These are phyloP conservation scores for Sphaeramia orbicularis DNA, from an alignment of 2,797 vertebrate genomes.

Conservation along the genomic window DNA sequence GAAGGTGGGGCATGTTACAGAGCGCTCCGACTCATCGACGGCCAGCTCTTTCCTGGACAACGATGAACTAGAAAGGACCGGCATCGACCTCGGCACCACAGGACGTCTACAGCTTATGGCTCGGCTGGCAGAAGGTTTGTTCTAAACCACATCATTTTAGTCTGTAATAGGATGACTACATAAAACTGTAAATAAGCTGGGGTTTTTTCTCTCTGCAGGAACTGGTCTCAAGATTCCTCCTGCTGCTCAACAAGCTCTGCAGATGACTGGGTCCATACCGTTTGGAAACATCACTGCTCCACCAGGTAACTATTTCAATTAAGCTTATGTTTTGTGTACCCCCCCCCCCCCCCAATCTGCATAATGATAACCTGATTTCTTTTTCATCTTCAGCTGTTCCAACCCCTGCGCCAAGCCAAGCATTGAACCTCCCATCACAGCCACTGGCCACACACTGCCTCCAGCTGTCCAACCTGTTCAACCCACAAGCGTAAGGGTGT, in stretches of 20 bases:
- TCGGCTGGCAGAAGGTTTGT: conserved; percentile 94
- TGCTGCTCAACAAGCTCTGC: conserved; percentile 96
- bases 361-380: neutral
- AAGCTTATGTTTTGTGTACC: no score
- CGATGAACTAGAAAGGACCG: conserved; percentile 97
- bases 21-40: conserved; percentile 96
- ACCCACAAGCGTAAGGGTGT: conserved; percentile 94
- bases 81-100: conserved; percentile 98
- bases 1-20: conserved; percentile 98
- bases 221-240: conserved; percentile 98
- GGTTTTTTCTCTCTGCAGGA: conserved; percentile 78
- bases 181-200: neutral
- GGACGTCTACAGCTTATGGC: conserved; percentile 98
- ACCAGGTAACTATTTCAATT: conserved; percentile 72
- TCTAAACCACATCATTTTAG: no score
- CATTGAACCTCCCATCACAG: conserved; percentile 89
- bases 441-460: conserved; percentile 98
- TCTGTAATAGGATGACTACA: no score
- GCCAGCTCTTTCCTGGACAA: conserved; percentile 98
- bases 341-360: no score
- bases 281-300: conserved; percentile 90
- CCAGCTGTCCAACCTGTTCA: conserved; percentile 99
- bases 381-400: conserved; percentile 75
- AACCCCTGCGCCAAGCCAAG: conserved; percentile 77
- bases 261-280: conserved; percentile 96